A percentile compares a stretch with the other conserved stretches of the same genome.
Evolutionary conservation across 2,888 invertebrate genomes (phyloP).

Genomic region (Agrotis segetum): DNA sequence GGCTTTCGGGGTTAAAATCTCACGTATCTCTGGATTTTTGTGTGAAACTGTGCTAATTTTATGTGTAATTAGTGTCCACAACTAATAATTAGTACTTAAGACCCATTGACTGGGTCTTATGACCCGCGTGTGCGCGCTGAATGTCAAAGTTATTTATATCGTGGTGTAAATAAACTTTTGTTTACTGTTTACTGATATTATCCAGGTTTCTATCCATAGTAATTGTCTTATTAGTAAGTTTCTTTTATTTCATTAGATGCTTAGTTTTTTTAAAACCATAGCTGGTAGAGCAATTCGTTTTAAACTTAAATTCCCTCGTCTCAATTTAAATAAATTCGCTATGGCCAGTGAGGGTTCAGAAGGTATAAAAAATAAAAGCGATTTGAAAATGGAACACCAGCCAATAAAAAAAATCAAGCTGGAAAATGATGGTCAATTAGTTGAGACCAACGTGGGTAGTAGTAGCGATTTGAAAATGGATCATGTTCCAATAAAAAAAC

Average conservation of each 20-base stretch:
- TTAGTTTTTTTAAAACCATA: slow-evolving; percentile 62
- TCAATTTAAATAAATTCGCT: slow-evolving; percentile 52
- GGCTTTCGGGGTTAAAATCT: slow-evolving; percentile 64
- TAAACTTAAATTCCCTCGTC: slow-evolving; percentile 40
- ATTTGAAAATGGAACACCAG: slow-evolving; percentile 70
- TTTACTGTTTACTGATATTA: slow-evolving; percentile 40
- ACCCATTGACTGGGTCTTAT: slow-evolving; percentile 32
- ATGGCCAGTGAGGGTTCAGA: slow-evolving; percentile 73
- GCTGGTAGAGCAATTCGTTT: slow-evolving; percentile 55
- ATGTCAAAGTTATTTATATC: slow-evolving; percentile 52
- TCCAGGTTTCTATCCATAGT: neutral
- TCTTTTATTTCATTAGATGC: slow-evolving; percentile 61
- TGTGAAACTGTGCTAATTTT: slow-evolving; percentile 30
- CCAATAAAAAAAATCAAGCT: slow-evolving; percentile 78
- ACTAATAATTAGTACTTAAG: neutral
- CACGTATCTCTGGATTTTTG: slow-evolving; percentile 33
- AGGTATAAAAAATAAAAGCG: slow-evolving; percentile 71
- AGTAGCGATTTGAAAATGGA: neutral
- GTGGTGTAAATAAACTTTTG: slow-evolving; percentile 59
- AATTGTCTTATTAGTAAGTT: neutral
- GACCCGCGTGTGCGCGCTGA: slow-evolving; percentile 42
- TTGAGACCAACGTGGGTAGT: neutral
- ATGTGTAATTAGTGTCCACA: slow-evolving; percentile 1
- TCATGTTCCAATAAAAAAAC: slow-evolving; percentile 77
- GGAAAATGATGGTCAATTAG: slow-evolving; percentile 29